phyloP scores from a whole-genome alignment of 2,888 invertebrate species.

The Cataglyphis cursor region DNA sequence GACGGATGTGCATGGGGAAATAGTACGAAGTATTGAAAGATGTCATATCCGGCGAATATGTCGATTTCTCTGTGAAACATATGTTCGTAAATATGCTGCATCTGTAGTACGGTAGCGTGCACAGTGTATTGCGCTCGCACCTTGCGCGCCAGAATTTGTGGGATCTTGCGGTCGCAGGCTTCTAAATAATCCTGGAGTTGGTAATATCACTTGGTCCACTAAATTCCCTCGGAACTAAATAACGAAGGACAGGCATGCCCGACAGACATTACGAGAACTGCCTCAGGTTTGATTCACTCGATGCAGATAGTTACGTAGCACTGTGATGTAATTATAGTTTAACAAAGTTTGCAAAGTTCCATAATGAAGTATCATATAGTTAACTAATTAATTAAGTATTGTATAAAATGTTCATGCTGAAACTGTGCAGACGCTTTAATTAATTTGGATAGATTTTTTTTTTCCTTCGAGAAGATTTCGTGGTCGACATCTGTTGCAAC shows the following conservation, averaged over 20 bases:
- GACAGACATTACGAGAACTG: constrained; percentile 64
- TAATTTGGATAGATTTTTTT: constrained; percentile 16
- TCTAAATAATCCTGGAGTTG: constrained; percentile 76
- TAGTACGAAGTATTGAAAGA: constrained; percentile 19
- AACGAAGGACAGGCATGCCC: constrained; percentile 56
- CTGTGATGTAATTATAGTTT: background rate
- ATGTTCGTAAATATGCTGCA: constrained; percentile 59
- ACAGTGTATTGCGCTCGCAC: constrained; percentile 37
- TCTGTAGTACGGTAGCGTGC: background rate
- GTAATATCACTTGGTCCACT: constrained; percentile 75
- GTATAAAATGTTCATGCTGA: no score
- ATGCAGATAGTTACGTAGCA: background rate
- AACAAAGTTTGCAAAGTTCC: background rate
- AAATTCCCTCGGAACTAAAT: constrained; percentile 69
- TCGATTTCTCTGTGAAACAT: constrained; percentile 52
- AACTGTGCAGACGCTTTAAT: background rate
- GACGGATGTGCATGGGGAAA: background rate
- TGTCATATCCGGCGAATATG: constrained; percentile 45
- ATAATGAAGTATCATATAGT: background rate
- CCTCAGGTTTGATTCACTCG: constrained; percentile 41
- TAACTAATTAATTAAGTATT: constrained; percentile 9
- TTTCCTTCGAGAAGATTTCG: background rate
- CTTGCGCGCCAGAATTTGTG: constrained; percentile 68
- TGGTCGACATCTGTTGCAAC: constrained; percentile 22
- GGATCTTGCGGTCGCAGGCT: constrained; percentile 68